Evolutionary conservation across 2,797 vertebrate genomes (phyloP), one percentile per base, ranked within the genome.

Genomic region (Coregonus sp.): DNA sequence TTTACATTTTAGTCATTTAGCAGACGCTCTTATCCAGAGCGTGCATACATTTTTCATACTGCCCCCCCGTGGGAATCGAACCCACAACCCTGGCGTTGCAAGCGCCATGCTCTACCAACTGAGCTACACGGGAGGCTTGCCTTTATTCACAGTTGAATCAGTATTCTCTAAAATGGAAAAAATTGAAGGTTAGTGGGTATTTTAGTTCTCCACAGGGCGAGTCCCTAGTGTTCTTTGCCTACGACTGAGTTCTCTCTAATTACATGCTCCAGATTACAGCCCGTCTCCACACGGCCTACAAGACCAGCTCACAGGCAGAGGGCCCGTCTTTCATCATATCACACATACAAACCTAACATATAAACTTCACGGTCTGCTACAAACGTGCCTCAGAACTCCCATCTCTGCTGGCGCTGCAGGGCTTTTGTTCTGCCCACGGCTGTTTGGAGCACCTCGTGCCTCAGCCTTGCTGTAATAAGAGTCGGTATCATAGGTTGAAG

Each of bases 201-300:
- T 92, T 93, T 89, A 87, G 89, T 90, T 77, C 84, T 79, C 82
- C 70, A 70, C 35, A 50, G 83, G 82, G 77, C 88, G 84, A 94
- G 89, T 92, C 85, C 81, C 82, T 86, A 86, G 86, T 91, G 90
- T 91, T 86, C 78, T 76, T 67, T 70, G 88, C 91, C 82, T 70
- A 87, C 90, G 84, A 89, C 86, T 47, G 76, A 86, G 77, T 85
- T 66, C 91, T 93, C 94, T 95, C 77, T 95, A 95, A 96, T 96
- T 95, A 92, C 35, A 68, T 82, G 50, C 67, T 1, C 4, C 71
- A 75, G 90, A 92, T 93, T 91, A 90, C 90, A 82, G 79, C 91
- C 88, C 83, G 90, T 87, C 81, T 86, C 67, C 81, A 79, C 89
- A 90, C 78, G 70, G 82, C 86, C 77, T 77, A 85, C 78, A 85